These are phyloP conservation scores for Sarcophaga variegata DNA, from an alignment of 2,888 invertebrate species.

Conservation along the genomic window DNA sequence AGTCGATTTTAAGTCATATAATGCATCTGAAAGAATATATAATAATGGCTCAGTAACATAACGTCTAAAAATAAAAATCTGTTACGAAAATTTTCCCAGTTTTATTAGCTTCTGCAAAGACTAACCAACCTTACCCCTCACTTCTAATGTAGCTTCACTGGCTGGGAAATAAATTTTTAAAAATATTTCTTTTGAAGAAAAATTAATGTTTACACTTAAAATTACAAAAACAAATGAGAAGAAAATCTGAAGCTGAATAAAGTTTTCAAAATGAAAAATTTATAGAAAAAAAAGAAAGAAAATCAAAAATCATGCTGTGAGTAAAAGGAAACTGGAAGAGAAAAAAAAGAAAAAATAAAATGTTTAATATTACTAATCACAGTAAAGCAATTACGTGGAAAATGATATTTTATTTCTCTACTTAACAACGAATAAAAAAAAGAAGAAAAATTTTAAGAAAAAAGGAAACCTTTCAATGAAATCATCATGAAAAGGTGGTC, in stretches of 20 bases:
- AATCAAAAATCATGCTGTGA: constrained; percentile 73
- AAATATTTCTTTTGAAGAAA: constrained; percentile 64
- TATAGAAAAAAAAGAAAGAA: constrained; percentile 71
- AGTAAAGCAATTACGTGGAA: constrained; percentile 81
- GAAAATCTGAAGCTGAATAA: constrained; percentile 16
- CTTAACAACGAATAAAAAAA: neutral
- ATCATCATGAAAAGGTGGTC: constrained; percentile 52
- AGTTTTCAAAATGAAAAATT: too few species aligned
- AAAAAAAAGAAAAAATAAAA: constrained; percentile 73
- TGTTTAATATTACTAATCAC: constrained; percentile 82
- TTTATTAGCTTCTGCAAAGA: neutral
- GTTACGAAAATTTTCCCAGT: neutral
- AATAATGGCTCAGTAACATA: too few species aligned
- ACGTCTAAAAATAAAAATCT: neutral
- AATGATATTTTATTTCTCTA: constrained; percentile 78
- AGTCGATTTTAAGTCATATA: too few species aligned
- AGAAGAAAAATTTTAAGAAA: neutral
- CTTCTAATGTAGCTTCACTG: constrained; percentile 37
- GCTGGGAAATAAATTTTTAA: constrained; percentile 52
- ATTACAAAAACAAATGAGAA: constrained; percentile 53
- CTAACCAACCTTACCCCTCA: neutral
- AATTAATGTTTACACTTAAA: constrained; percentile 66
- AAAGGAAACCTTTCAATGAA: constrained; percentile 18
- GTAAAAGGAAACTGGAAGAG: constrained; percentile 47
- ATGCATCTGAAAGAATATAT: too few species aligned